Base-by-base conservation (phyloP, 2,888 invertebrate genomes). In the Chrysomela aeneicollis region DNA sequence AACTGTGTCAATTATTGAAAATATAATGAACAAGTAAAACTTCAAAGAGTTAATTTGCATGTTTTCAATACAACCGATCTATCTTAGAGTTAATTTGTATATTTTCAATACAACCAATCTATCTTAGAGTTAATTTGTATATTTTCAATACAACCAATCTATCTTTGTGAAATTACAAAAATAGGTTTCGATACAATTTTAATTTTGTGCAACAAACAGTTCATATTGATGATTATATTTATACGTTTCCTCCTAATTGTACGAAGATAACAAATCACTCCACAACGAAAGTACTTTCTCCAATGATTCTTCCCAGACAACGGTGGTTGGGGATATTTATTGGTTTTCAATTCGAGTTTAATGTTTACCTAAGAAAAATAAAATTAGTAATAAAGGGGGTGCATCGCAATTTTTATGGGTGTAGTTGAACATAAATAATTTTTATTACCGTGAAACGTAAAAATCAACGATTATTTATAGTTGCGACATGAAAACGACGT, bases 371-470 rank as follows among this genome's bases (percentile, higher is more conserved):
- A 61, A 66, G 61, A 61, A 66, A 66, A 66, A 66, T 62, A 62
- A 61, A 66, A 66, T 59, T 59, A 59, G 59, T 46, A 49, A 53
- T 66, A 66, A 66, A 62, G 66, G 66, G 66, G 66, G 61, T 62
- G 64, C 64, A 64, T 67, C 67, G 49, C 68, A 57, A 57, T 64
- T 68, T 68, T 68, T 68, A 68, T 58, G 60, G 61, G 42, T 62
- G 64, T 68, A 68, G 64, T 65, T 63, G 60, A 65, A 65, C 65
- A 63, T 67, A 69, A 70, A 67, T 69, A 69, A 66, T 70, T 68
- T 68, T 70, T 68, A 70, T 66, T 61, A 64, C 62, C 67, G 57
- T 49, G 42, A 59, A 55, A 35, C 59, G 54, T 63, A 63, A 63
- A 63, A 63, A 63, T 63, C 59, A 63, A 64, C 61, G 61, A 63